Conservation (phyloP, 2,888 invertebrate species). For the Andrena hattorfiana region DNA sequence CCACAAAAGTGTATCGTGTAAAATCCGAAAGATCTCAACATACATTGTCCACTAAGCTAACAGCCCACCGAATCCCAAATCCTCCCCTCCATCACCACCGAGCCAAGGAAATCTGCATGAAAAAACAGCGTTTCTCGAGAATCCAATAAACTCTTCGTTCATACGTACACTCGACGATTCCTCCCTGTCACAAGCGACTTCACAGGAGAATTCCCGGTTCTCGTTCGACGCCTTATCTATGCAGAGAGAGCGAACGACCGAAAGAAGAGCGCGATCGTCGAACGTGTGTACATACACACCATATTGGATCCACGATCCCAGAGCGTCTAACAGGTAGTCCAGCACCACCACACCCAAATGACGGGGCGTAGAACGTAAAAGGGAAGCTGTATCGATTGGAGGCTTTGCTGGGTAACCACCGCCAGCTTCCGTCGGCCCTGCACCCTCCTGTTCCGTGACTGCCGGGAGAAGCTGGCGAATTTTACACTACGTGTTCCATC, state of each 20-base stretch:
- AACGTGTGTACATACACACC: not conserved
- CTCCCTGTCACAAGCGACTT: too few relatives aligned
- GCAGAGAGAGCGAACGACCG: too few relatives aligned
- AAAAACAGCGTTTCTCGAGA: too few relatives aligned
- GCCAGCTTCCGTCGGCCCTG: slow-evolving; percentile 48
- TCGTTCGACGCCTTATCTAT: not conserved
- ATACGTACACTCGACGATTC: too few relatives aligned
- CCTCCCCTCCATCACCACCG: too few relatives aligned
- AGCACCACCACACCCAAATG: slow-evolving; percentile 56
- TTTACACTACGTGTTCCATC: slow-evolving; percentile 64
- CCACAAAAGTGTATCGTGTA: too few relatives aligned
- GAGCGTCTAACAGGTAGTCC: slow-evolving; percentile 64
- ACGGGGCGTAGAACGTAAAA: slow-evolving; percentile 68
- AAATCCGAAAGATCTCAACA: too few relatives aligned
- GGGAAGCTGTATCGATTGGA: slow-evolving; percentile 84
- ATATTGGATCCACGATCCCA: slow-evolving; percentile 33
- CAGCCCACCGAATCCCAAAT: too few relatives aligned
- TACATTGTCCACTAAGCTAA: too few relatives aligned
- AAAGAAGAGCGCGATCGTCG: slow-evolving; percentile 9
- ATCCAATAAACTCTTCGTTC: too few relatives aligned
- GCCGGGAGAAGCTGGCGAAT: slow-evolving; percentile 48
- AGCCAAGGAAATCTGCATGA: too few relatives aligned
- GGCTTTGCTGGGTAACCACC: slow-evolving; percentile 79
- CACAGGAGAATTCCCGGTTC: not conserved
- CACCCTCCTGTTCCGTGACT: slow-evolving; percentile 28